These are phyloP conservation scores for Ophion ventricosus DNA, from an alignment of 2,888 invertebrate species.

Conservation along the genomic window DNA sequence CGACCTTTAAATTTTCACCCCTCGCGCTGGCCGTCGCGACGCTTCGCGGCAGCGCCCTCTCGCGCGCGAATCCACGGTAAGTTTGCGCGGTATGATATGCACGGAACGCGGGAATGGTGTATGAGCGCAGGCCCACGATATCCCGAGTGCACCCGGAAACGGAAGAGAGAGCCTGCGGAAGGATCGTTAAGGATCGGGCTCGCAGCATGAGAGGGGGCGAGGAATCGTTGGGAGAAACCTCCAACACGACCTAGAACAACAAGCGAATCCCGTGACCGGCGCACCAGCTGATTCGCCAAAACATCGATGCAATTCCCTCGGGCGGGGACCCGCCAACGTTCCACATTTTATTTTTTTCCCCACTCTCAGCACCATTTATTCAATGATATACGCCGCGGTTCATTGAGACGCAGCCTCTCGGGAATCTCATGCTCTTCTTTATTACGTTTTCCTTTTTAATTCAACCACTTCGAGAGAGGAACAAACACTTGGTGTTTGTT, in stretches of 20 bases:
- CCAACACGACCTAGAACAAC: constrained; percentile 78
- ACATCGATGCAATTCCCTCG: constrained; percentile 52
- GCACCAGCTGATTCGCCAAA: constrained; percentile 69
- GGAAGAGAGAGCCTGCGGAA: constrained; percentile 41
- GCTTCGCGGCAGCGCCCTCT: constrained; percentile 31
- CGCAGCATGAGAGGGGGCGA: constrained; percentile 33
- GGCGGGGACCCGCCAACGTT: neutral
- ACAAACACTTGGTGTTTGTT: no score
- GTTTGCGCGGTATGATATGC: neutral
- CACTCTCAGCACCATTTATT: neutral
- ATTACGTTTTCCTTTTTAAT: no score
- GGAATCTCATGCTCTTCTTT: no score
- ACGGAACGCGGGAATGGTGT: neutral
- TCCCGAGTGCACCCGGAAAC: constrained; percentile 27
- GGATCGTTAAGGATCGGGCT: constrained; percentile 1
- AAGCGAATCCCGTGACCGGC: constrained; percentile 68
- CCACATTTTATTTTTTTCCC: neutral
- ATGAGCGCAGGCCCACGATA: constrained; percentile 4
- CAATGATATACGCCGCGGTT: neutral
- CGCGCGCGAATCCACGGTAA: constrained; percentile 8
- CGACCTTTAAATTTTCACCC: constrained; percentile 76
- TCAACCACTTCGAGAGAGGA: no score
- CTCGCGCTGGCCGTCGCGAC: constrained; percentile 8
- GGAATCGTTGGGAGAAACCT: constrained; percentile 62
- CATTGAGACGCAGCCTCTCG: no score